Conservation (phyloP, 1,140 invertebrate genomes). For the Asobara japonica region DNA sequence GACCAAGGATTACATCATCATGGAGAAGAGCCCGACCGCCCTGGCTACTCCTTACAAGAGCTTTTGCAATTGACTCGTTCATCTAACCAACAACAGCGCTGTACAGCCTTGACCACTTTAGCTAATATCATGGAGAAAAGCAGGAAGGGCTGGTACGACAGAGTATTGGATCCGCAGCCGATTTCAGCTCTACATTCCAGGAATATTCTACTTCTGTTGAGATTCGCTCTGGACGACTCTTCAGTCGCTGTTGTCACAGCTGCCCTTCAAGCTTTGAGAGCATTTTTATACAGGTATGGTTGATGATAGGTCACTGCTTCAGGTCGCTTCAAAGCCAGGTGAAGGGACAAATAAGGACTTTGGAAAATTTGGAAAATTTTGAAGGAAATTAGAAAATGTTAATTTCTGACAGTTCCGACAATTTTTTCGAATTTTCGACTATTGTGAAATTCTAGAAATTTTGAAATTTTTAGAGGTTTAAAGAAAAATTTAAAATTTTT, state of each 20-base stretch:
- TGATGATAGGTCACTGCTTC: too few species aligned
- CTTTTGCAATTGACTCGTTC: slow-evolving; percentile 80
- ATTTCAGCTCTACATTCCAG: slow-evolving; percentile 69
- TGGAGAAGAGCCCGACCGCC: slow-evolving; percentile 88
- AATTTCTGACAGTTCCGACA: too few species aligned
- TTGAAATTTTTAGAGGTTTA: too few species aligned
- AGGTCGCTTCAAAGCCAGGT: too few species aligned
- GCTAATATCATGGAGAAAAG: slow-evolving; percentile 82
- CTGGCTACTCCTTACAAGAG: slow-evolving; percentile 90
- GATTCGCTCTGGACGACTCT: slow-evolving; percentile 87
- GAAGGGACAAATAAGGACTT: too few species aligned
- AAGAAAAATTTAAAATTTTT: too few species aligned
- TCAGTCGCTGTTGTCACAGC: slow-evolving; percentile 77
- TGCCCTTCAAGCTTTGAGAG: slow-evolving; percentile 76
- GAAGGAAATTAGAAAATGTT: too few species aligned
- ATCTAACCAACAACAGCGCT: slow-evolving; percentile 79
- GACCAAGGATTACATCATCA: slow-evolving; percentile 86
- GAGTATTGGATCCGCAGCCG: slow-evolving; percentile 66
- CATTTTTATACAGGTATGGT: slow-evolving; percentile 80
- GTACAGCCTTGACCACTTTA: slow-evolving; percentile 80
- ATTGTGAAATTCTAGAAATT: too few species aligned
- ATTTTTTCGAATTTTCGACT: too few species aligned
- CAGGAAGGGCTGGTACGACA: slow-evolving; percentile 78
- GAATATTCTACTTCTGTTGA: slow-evolving; percentile 80
- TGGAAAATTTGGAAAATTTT: too few species aligned